These are phyloP conservation scores for Leptinotarsa defecta DNA, from an alignment of 1,140 invertebrate genomes.

Conservation along the genomic window DNA sequence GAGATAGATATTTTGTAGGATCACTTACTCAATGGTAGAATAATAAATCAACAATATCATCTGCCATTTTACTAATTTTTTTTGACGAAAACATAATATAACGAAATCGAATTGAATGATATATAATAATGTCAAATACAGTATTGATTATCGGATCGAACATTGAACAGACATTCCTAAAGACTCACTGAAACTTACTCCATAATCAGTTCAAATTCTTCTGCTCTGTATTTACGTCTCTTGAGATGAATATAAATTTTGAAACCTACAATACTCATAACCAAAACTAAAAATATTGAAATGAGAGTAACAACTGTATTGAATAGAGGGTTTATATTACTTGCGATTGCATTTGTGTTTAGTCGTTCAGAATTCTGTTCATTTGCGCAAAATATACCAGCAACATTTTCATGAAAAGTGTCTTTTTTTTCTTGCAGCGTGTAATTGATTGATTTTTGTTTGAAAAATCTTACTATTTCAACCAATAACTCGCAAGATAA, in stretches of 20 bases:
- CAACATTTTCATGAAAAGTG: conserved; percentile 50
- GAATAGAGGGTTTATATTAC: conserved; percentile 23
- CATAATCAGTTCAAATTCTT: conserved; percentile 49
- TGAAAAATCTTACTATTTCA: conserved; percentile 47
- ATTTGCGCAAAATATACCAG: conserved; percentile 49
- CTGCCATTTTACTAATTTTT: too few relatives aligned
- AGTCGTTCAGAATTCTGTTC: conserved; percentile 9
- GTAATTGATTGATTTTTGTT: conserved; percentile 44
- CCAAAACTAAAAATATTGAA: conserved; percentile 31
- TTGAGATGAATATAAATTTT: conserved; percentile 42
- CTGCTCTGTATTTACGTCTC: conserved; percentile 45
- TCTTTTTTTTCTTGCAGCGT: conserved; percentile 46
- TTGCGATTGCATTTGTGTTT: background rate
- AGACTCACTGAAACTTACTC: background rate
- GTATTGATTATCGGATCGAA: too few relatives aligned
- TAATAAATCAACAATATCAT: too few relatives aligned
- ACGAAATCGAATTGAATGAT: too few relatives aligned
- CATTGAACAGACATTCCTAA: too few relatives aligned
- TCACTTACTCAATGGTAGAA: too few relatives aligned
- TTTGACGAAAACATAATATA: too few relatives aligned
- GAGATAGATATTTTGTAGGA: too few relatives aligned
- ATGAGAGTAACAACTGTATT: conserved; percentile 28
- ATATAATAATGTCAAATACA: too few relatives aligned
- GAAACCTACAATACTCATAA: conserved; percentile 36
- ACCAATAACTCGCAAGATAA: conserved; percentile 47